A percentile compares a stretch with the other conserved stretches of the same genome.
These are phyloP conservation scores for Masnerella sp. DNA, from an alignment of 2,888 invertebrate species.

Conservation along the genomic window DNA sequence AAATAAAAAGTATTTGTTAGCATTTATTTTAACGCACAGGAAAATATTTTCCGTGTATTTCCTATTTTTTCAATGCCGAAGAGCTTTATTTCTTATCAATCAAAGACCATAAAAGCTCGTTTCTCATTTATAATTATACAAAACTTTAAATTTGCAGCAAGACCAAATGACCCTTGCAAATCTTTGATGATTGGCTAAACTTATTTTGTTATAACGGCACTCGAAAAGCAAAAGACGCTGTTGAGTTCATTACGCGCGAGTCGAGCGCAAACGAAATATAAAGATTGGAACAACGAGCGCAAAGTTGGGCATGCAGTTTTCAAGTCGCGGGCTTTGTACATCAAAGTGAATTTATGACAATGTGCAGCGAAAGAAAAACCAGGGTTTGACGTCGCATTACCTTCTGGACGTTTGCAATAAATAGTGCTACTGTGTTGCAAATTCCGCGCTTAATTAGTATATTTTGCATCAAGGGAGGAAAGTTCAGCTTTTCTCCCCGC, in stretches of 20 bases:
- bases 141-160: background rate
- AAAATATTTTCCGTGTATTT: background rate
- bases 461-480: too few relatives aligned
- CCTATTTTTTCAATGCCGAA: too few relatives aligned
- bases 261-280: background rate
- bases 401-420: too few relatives aligned
- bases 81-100: too few relatives aligned
- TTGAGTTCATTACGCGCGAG: background rate
- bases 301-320: background rate
- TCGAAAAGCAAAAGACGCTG: background rate
- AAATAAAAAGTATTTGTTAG: background rate
- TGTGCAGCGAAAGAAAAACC: background rate
- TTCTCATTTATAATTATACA: too few relatives aligned
- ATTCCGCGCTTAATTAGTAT: too few relatives aligned
- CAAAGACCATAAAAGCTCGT: too few relatives aligned
- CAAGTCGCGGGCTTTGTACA: background rate
- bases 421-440: too few relatives aligned
- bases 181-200: background rate
- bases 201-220: background rate
- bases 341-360: conserved; percentile 6
- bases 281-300: background rate
- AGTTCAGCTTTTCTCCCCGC: too few relatives aligned
- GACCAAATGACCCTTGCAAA: background rate
- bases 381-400: too few relatives aligned
- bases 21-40: background rate